Evolutionary conservation across 2,113 vertebrate genomes (phyloP), one percentile per base, ranked within the genome.

Genomic region (Odocoileus virginianus): DNA sequence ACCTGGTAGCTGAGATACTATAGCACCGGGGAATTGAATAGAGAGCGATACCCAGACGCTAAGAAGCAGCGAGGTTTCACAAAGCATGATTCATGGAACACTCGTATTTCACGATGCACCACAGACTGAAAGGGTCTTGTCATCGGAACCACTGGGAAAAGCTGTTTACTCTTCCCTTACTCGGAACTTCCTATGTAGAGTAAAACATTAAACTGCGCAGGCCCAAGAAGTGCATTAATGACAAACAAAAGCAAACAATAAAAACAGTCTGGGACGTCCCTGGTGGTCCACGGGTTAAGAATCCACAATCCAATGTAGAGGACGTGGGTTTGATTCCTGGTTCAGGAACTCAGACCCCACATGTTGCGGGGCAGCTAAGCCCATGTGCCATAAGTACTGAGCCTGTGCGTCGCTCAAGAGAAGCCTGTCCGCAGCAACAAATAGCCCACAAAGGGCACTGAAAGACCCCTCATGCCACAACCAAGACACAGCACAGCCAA

Each of bases 381-480:
- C 71, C 1, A 0, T 7, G 71, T 43, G 6, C 71, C 12, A 0
- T 76, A 43, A 76, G 6, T 27, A 43, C 40, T 43, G 40, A 76
- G 71, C 14, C 71, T 27, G 36, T 15, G 40, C 6, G 25, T 3
- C 23, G 27, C 71, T 27, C 5, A 1, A 15, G 23, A 76, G 23
- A 76, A 43, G 12, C n/a, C 19, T 1, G 0, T 40, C n/a, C 3
- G 2, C 10, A 36, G 67, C 67, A 23, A 36, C 67, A 21, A 40
- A 40, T 10, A 71, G n/a, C 40, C 40, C 23, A 43, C 40, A 27
- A 14, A 43, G 6, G 71, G 40, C 6, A 43, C 12, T 43, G 40
- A 76, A 76, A 43, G 40, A 76, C 23, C 25, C 23, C 71, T 76
- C 23, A 27, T 25, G 23, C 71, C 40, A 27, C 71, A 76, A 15